Evolutionary conservation across 2,888 invertebrate genomes (phyloP), one percentile per base, ranked within the genome.

Genomic region (Torymus aiolomorphi): DNA sequence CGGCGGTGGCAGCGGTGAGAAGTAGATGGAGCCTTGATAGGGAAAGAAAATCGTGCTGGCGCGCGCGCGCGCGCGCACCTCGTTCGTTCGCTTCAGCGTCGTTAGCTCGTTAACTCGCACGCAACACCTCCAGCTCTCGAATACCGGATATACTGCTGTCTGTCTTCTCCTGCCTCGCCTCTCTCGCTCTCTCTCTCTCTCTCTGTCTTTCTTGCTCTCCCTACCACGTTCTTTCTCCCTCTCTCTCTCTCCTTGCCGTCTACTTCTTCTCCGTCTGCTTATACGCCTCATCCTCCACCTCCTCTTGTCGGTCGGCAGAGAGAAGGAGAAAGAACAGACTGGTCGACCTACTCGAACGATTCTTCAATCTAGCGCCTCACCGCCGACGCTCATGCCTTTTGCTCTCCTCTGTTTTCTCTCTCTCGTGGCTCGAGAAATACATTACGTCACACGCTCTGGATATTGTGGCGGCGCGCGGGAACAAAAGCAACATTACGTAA

Each of bases 21-120:
- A 88, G 89, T 86, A 90, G 90, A 90, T 90, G 87, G 88, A 87
- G 86, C 86, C 78, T 88, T 88, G 90, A 90, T 90, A 90, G 88
- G 88, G 87, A 89, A 88, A 89, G 89, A 90, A 90, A 90, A 90
- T 90, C 90, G 89, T 88, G 86, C 80, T n/a, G 59, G 57, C 16
- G 54, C 72, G 74, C 65, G 54, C 72, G 74, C 65, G 54, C 72
- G 62, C 76, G 61, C 70, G 75, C 62, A 31, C 31, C 31, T 31
- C 31, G 31, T 31, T 63, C 73, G 66, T 88, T 88, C 89, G 89
- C 88, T 88, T 88, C 18, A 87, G 87, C 90, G 88, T 90, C 89
- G 89, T 90, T 89, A 89, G 89, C 90, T 90, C 89, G 90, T 90
- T 90, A 90, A 90, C 88, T 89, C 87, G 89, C 90, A 90, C 90